Evolutionary conservation across 2,888 invertebrate genomes (phyloP).

Genomic region (Myopa testacea): DNA sequence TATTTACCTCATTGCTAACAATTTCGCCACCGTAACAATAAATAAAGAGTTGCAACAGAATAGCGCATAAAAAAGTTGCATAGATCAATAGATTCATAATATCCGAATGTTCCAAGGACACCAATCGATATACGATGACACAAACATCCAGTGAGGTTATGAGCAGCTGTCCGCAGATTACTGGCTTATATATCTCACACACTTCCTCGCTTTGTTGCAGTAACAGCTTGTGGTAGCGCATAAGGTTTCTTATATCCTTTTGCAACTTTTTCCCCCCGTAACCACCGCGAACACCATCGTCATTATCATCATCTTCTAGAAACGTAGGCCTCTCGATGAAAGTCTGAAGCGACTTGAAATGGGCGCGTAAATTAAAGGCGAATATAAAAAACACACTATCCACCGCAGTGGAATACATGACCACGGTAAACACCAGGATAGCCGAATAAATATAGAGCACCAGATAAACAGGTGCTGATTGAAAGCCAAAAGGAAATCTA

Average conservation of each 20-base stretch:
- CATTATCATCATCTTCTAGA: slow-evolving; percentile 42
- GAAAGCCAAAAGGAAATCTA: slow-evolving; percentile 61
- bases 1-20: slow-evolving; percentile 58
- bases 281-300: slow-evolving; percentile 26
- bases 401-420: slow-evolving; percentile 58
- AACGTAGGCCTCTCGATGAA: slow-evolving; percentile 48
- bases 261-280: slow-evolving; percentile 36
- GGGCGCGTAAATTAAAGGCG: slow-evolving; percentile 59
- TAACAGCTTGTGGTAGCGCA: slow-evolving; percentile 58
- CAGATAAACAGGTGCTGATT: slow-evolving; percentile 58
- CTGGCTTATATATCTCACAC: slow-evolving; percentile 57
- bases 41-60: slow-evolving; percentile 62
- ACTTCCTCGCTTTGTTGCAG: slow-evolving; percentile 54
- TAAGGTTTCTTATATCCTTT: slow-evolving; percentile 47
- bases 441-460: slow-evolving; percentile 53
- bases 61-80: slow-evolving; percentile 57
- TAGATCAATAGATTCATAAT: slow-evolving; percentile 56
- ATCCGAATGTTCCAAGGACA: slow-evolving; percentile 57
- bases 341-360: slow-evolving; percentile 59
- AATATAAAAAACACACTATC: slow-evolving; percentile 63
- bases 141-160: slow-evolving; percentile 65
- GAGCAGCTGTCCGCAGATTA: slow-evolving; percentile 64
- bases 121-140: slow-evolving; percentile 64
- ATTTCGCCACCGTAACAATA: slow-evolving; percentile 66
- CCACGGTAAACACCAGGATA: slow-evolving; percentile 47